Evolutionary conservation across 37 sponge, comb jelly and placozoan species (phyloP), one percentile per base, ranked within the genome.

Genomic region (Agelas oroides): DNA sequence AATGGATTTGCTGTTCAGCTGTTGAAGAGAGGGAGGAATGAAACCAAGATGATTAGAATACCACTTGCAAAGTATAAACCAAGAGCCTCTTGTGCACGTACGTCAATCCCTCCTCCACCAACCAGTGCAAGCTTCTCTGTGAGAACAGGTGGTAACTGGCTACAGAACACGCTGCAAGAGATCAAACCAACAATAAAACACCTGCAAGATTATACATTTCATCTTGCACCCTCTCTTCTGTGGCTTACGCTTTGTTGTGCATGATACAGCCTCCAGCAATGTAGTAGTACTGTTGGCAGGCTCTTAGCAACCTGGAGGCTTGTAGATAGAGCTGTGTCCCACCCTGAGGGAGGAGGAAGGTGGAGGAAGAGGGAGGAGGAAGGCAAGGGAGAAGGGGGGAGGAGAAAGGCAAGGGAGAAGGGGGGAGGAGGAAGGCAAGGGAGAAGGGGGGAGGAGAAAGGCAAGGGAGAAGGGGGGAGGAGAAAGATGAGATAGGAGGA

Each of bases 231-330:
- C 46, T n/a, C 46, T 3, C 46, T 12, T 8, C 3, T 8, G 46
- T 46, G 6, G 8, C 90, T 89, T 55, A 91, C 86, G 70, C 63
- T 5, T 65, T 64, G 28, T 83, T 82, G 59, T 91, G 83, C 57
- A 83, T 46, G 62, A 86, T 73, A 59, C 73, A 64, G 19, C 87
- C 84, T 54, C 78, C 83, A 17, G 80, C 54, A 20, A 90, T 65
- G 53, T 62, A 41, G 2, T 28, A n/a, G 37, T 84, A 74, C n/a
- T 77, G 23, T 55, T 90, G 90, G 53, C 85, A 84, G 33, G 75
- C 64, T 69, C 62, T 70, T n/a, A 90, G 73, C 17, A 90, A 20
- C 13, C 86, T 71, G 13, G 79, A 73, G 36, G 90, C 71, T 57
- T 34, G 58, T 28, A 89, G 24, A 37, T 57, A 84, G 23, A 77